Conservation (phyloP, 2,888 invertebrate species). For the Sinopyrophorus schimmeli region DNA sequence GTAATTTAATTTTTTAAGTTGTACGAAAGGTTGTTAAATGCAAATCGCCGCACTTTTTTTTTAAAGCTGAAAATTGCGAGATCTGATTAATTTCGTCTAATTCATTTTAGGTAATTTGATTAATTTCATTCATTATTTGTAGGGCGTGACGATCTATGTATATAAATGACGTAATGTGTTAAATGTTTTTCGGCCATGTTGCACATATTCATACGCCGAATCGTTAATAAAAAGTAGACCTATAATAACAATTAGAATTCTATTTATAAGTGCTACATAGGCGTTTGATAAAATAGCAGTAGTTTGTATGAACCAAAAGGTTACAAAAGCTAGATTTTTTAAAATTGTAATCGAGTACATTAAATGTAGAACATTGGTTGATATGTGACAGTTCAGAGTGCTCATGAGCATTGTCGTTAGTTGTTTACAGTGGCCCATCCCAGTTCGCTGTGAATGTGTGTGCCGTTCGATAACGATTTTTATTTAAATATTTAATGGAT, state of each 20-base stretch:
- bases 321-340: too few species aligned
- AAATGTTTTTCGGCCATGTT: slow-evolving; percentile 45
- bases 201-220: slow-evolving; percentile 43
- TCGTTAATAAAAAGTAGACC: slow-evolving; percentile 38
- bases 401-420: slow-evolving; percentile 36
- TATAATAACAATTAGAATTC: slow-evolving; percentile 35
- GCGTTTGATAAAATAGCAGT: too few species aligned
- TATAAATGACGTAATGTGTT: slow-evolving; percentile 55
- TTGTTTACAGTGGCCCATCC: slow-evolving; percentile 58
- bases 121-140: slow-evolving; percentile 17
- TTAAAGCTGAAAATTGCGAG: too few species aligned
- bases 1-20: too few species aligned
- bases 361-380: slow-evolving; percentile 37
- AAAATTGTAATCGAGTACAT: slow-evolving; percentile 4
- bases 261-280: slow-evolving; percentile 3
- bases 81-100: too few species aligned
- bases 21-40: too few species aligned
- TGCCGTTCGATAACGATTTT: slow-evolving; percentile 52
- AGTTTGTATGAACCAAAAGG: too few species aligned
- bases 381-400: slow-evolving; percentile 30
- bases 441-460: slow-evolving; percentile 57
- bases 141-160: slow-evolving; percentile 47
- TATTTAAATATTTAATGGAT: slow-evolving; percentile 51
- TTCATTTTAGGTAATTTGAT: too few species aligned
- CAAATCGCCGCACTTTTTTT: too few species aligned